Conservation (phyloP, 2,888 invertebrate species). For the Leucophora obtusa region DNA sequence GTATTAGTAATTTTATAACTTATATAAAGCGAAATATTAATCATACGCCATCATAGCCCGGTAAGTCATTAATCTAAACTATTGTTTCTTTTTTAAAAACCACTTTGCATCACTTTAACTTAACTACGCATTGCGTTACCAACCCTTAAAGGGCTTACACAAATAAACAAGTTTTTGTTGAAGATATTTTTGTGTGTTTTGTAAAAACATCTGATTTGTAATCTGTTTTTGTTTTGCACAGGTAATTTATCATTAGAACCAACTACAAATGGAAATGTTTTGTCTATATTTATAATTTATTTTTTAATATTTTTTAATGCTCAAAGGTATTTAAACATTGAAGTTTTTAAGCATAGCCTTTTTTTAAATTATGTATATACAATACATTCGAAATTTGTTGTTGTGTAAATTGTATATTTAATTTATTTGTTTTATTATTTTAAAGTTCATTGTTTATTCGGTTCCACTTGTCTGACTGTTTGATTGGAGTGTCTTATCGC, state of each 20-base stretch:
- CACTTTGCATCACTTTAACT: background rate
- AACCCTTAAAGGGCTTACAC: background rate
- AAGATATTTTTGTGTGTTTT: background rate
- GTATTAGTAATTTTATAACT: too few relatives aligned
- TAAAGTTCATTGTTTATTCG: constrained; percentile 16
- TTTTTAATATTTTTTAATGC: background rate
- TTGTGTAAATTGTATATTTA: background rate
- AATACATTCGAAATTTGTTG: background rate
- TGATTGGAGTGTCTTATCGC: constrained; percentile 46
- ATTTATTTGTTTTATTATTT: background rate
- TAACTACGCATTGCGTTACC: background rate
- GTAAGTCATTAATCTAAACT: too few relatives aligned
- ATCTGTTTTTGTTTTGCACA: background rate
- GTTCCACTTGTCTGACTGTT: constrained; percentile 23
- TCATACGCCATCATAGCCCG: too few relatives aligned
- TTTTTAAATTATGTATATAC: background rate
- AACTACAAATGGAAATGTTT: background rate
- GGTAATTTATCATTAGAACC: background rate
- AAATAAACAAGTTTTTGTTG: background rate
- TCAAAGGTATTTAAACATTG: background rate
- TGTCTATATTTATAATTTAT: background rate
- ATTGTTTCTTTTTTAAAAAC: too few relatives aligned
- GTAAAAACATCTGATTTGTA: background rate
- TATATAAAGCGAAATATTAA: too few relatives aligned
- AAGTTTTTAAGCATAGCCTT: background rate